Evolutionary conservation across 64 coral and sea anemone species (phyloP).

Genomic region (Cladopsammia gracilis): DNA sequence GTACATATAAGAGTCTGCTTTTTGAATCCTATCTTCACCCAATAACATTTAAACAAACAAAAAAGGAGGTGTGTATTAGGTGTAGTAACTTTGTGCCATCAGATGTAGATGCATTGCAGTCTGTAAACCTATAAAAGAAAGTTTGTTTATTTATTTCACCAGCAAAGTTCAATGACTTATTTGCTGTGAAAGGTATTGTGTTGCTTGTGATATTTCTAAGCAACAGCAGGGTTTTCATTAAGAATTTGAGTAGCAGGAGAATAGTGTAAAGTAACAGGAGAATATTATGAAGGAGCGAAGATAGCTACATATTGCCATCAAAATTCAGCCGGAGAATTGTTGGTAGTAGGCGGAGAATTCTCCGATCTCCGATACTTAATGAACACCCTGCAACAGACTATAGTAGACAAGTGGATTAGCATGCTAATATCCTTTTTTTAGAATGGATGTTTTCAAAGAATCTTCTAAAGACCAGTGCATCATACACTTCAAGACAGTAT

Average conservation of each 20-base stretch:
- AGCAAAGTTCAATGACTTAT: background rate
- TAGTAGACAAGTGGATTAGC: background rate
- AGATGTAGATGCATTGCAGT: background rate
- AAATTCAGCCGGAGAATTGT: no score
- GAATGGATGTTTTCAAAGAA: background rate
- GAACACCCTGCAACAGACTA: background rate
- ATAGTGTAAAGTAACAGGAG: no score
- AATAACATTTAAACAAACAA: background rate
- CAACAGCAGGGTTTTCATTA: no score
- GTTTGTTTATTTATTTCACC: background rate
- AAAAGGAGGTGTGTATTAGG: background rate
- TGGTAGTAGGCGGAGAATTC: no score
- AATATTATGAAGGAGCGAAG: no score
- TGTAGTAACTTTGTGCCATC: constrained; percentile 3
- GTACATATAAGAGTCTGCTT: background rate
- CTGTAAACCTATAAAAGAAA: no score
- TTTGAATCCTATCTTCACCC: background rate
- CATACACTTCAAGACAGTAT: constrained; percentile 35
- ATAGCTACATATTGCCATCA: no score
- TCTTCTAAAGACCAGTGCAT: constrained; percentile 26
- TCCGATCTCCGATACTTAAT: no score
- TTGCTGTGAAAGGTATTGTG: background rate
- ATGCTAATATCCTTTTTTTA: background rate
- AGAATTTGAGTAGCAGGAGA: no score
- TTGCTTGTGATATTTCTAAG: background rate